A percentile compares a stretch with the other conserved stretches of the same genome.
phyloP scores from a whole-genome alignment of 1,140 invertebrate species.

The Cotesia glomerata region DNA sequence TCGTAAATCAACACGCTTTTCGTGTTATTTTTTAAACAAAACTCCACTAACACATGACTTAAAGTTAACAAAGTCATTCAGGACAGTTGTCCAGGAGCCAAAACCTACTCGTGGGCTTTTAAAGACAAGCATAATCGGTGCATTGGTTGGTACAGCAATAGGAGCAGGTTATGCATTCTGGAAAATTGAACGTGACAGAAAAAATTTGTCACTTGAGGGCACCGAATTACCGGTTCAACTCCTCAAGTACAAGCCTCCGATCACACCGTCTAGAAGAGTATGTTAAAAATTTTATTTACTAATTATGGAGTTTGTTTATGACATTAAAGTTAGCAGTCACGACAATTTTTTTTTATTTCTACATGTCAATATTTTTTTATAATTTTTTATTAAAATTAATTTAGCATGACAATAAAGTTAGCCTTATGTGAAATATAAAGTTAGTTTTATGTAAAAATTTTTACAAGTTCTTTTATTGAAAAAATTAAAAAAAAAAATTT shows the following conservation, averaged over 20 bases:
- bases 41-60: constrained; percentile 27
- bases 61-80: constrained; percentile 29
- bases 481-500: no score
- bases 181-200: constrained; percentile 52
- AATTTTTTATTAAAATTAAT: constrained; percentile 1
- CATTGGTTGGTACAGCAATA: constrained; percentile 62
- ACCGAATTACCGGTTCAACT: constrained; percentile 56
- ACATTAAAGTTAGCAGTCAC: not conserved
- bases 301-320: no score
- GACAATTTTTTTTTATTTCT: no score
- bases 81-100: constrained; percentile 40
- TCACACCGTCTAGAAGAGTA: constrained; percentile 60
- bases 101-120: constrained; percentile 49
- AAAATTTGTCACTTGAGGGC: constrained; percentile 60
- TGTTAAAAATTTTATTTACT: not conserved
- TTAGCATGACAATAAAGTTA: no score
- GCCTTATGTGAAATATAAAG: no score
- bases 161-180: constrained; percentile 63
- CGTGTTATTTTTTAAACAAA: constrained; percentile 31
- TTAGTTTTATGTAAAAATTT: no score
- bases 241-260: constrained; percentile 62
- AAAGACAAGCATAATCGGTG: constrained; percentile 63
- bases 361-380: constrained; percentile 7
- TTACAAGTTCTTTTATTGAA: no score
- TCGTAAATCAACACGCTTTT: constrained; percentile 40